Conservation (phyloP, 2,113 vertebrate species). For the Sapayoa aenigma region DNA sequence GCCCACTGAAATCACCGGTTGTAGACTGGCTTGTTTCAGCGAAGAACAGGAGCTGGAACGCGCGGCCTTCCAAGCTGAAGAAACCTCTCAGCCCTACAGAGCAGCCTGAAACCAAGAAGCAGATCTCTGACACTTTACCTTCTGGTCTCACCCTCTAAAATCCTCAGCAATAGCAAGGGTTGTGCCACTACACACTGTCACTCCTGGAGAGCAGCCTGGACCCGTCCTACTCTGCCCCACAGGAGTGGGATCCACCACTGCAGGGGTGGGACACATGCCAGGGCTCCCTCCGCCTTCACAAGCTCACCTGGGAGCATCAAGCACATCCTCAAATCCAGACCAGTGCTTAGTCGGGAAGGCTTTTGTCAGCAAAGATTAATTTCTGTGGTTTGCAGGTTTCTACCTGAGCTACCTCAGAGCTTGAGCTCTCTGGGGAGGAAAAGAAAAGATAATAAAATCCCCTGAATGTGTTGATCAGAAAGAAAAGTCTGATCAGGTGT, state of each 20-base stretch:
- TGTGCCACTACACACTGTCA: neutral
- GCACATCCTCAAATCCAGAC: conserved; percentile 16
- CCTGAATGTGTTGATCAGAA: conserved; percentile 27
- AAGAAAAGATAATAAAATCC: conserved; percentile 56
- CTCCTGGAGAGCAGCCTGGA: neutral
- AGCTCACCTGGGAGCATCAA: neutral
- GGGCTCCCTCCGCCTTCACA: neutral
- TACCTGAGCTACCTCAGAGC: conserved; percentile 41
- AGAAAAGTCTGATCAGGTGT: neutral
- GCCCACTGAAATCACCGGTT: neutral
- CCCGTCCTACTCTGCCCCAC: neutral
- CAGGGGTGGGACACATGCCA: neutral
- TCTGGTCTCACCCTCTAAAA: neutral
- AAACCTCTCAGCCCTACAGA: neutral
- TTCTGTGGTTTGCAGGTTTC: conserved; percentile 53
- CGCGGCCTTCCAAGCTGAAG: neutral
- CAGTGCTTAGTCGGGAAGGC: neutral
- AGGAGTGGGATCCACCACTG: rapidly evolving
- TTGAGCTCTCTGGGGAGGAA: conserved; percentile 39
- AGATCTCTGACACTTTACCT: neutral
- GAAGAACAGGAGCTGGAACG: neutral
- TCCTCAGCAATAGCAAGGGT: neutral
- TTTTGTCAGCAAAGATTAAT: conserved; percentile 60
- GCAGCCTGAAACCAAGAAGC: neutral
- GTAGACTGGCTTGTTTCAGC: neutral